Evolutionary conservation across 2,113 vertebrate genomes (phyloP).

Genomic region (Pseudopodoces humilis): DNA sequence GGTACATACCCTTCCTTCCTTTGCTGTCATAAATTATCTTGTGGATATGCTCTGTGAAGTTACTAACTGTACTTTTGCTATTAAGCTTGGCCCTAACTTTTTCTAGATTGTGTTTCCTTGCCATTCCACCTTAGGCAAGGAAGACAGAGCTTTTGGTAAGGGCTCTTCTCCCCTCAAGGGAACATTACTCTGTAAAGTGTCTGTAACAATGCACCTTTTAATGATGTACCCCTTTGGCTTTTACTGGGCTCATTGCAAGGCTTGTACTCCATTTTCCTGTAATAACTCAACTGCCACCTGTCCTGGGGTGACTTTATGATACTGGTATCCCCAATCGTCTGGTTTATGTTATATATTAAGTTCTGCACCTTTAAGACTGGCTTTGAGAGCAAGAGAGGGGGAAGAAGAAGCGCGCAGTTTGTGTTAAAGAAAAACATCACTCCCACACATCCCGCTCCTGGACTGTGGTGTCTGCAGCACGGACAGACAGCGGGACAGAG

Average conservation of each 20-base stretch:
- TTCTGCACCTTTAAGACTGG: too few relatives aligned
- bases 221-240: constrained; percentile 24
- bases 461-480: too few relatives aligned
- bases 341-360: too few relatives aligned
- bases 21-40: not conserved
- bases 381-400: too few relatives aligned
- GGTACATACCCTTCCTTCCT: not conserved
- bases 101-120: not conserved
- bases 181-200: not conserved
- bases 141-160: not conserved
- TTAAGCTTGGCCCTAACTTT: not conserved
- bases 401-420: too few relatives aligned
- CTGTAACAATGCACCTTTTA: constrained; percentile 9
- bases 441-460: too few relatives aligned
- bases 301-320: too few relatives aligned
- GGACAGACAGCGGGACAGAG: too few relatives aligned
- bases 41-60: not conserved
- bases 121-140: constrained; percentile 1
- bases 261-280: constrained; percentile 42
- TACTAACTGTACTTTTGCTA: not conserved
- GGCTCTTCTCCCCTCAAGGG: not conserved
- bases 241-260: not conserved
- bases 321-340: too few relatives aligned
- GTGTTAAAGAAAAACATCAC: too few relatives aligned
- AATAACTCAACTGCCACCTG: constrained; percentile 57